Percentiles rank a stretch among this genome's conserved stretches.
phyloP scores from a whole-genome alignment of 2,113 vertebrate genomes.

The Eurystomus gularis region DNA sequence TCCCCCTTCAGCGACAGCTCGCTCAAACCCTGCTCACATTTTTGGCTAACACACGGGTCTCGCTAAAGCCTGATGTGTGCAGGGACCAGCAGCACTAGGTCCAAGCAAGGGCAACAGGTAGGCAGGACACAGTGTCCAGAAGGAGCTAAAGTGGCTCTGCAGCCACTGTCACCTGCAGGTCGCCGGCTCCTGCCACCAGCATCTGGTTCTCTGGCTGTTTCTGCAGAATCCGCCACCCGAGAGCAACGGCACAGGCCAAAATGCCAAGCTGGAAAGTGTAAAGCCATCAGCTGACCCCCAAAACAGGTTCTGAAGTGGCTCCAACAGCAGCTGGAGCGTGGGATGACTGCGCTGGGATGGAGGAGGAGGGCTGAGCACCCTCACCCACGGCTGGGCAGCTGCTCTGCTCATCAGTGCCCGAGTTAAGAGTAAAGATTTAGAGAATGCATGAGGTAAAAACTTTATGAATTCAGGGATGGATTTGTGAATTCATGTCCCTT shows the following conservation, averaged over 20 bases:
- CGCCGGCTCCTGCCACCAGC: background rate
- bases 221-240: background rate
- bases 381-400: background rate
- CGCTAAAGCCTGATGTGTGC: too few relatives aligned
- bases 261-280: background rate
- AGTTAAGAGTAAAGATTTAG: background rate
- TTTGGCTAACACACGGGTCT: too few relatives aligned
- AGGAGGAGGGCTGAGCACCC: background rate
- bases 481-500: background rate
- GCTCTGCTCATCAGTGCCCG: background rate
- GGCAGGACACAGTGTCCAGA: too few relatives aligned
- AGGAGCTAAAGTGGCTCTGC: too few relatives aligned
- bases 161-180: too few relatives aligned
- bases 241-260: background rate
- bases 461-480: background rate
- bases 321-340: background rate
- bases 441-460: background rate
- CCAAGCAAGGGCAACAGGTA: background rate
- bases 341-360: rapidly evolving
- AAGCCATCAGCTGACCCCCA: background rate
- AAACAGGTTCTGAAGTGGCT: background rate
- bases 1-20: too few relatives aligned
- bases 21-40: too few relatives aligned
- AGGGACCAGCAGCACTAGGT: background rate
- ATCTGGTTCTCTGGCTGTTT: background rate